Percentiles rank a stretch among this genome's conserved stretches.
These are phyloP conservation scores for Baryphthengus martii DNA, from an alignment of 2,113 vertebrate species.

Conservation along the genomic window DNA sequence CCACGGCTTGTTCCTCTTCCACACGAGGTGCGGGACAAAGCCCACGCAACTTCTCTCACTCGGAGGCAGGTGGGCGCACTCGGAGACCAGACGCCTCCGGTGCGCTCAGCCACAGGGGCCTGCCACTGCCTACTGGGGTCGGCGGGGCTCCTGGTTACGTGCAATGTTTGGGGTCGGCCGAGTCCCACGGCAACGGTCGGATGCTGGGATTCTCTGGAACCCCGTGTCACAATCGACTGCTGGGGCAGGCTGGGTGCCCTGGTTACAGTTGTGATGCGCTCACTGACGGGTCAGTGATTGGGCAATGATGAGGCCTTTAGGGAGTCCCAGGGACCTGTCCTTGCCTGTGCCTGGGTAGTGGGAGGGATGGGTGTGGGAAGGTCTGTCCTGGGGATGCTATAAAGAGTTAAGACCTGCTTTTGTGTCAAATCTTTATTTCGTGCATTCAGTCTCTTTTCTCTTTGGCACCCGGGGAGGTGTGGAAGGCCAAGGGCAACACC, in stretches of 20 bases:
- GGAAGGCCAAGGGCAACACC: not conserved
- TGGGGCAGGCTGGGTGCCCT: not conserved
- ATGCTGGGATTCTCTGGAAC: too few relatives aligned
- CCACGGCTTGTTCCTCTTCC: not conserved
- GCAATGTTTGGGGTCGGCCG: too few relatives aligned
- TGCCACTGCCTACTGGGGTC: not conserved
- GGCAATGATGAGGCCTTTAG: too few relatives aligned
- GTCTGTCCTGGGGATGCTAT: too few relatives aligned
- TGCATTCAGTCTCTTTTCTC: not conserved
- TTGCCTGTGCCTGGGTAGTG: too few relatives aligned
- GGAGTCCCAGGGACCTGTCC: too few relatives aligned
- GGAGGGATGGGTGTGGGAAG: too few relatives aligned
- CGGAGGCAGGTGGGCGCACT: not conserved
- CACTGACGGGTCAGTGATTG: too few relatives aligned
- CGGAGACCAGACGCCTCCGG: not conserved
- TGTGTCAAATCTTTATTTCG: too few relatives aligned
- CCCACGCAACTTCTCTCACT: not conserved
- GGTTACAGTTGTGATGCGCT: not conserved
- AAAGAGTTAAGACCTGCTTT: too few relatives aligned
- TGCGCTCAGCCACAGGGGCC: not conserved
- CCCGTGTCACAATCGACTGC: too few relatives aligned
- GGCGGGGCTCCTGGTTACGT: not conserved
- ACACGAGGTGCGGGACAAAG: not conserved
- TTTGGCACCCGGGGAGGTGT: not conserved
- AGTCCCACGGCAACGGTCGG: too few relatives aligned